Percentiles rank a stretch among this genome's conserved stretches.
phyloP scores from a whole-genome alignment of 2,113 vertebrate species.

The Tetrax tetrax region DNA sequence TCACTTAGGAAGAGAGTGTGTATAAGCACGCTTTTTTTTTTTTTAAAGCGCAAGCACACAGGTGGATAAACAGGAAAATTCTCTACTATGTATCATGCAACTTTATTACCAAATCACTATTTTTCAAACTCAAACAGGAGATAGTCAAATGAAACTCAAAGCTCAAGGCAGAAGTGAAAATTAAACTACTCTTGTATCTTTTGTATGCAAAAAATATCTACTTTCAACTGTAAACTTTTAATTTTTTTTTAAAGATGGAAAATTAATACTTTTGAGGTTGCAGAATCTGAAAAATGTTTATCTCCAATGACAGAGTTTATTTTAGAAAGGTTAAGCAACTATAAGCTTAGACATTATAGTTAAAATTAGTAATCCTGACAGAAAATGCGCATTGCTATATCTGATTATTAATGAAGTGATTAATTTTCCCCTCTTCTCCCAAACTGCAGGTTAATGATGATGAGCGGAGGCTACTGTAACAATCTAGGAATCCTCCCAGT shows the following conservation, averaged over 20 bases:
- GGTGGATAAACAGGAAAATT: not conserved
- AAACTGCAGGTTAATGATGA: not conserved
- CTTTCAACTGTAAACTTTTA: not conserved
- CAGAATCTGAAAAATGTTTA: not conserved
- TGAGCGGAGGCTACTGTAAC: not conserved
- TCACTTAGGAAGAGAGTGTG: not conserved
- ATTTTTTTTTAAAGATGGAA: not conserved
- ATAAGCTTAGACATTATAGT: not conserved
- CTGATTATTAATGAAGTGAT: not conserved
- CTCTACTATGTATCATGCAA: not conserved
- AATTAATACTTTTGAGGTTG: not conserved
- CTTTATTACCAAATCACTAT: not conserved
- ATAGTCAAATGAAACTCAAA: not conserved
- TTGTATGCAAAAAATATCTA: not conserved
- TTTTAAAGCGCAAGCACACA: not conserved
- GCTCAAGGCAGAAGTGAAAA: not conserved
- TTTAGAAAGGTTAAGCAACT: not conserved
- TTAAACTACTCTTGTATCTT: not conserved
- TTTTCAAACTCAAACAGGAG: not conserved
- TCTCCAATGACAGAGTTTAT: not conserved
- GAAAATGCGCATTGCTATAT: not conserved
- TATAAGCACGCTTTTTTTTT: not conserved
- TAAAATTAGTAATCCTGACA: not conserved
- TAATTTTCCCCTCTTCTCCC: not conserved
- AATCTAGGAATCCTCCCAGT: not conserved